Base-by-base conservation (phyloP, 2,888 invertebrate species). In the Zele albiditarsus region DNA sequence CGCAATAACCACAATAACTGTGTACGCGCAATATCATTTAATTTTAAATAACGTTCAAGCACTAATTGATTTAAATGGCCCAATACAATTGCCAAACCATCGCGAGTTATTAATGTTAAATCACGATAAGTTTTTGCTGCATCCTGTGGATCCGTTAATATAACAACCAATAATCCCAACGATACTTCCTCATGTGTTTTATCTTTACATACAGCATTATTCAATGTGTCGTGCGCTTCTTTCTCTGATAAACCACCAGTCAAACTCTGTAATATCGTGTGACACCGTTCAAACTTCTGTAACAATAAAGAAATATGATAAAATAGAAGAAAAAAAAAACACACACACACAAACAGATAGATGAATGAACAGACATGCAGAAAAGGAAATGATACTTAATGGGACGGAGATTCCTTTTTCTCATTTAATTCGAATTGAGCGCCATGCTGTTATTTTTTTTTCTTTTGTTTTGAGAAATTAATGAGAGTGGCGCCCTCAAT, bases 141-240 rank as follows among this genome's bases (percentile, higher is more conserved):
- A 89, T 94, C 93, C 79, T 92, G 92, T 74, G 95, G 94, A 88
- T 98, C 98, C 27, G 95, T 94, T 79, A 98, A 92, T 84, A 98
- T 97, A 75, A 94, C 93, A 89, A 96, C 96, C 76, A 98, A 91
- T 88, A 98, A 93, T 71, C 98, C 98, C 80, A 97, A 90, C 72
- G 96, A 97, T 77, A 98, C 95, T 86, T 98, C 98, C 89, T 98
- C 98, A 91, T 98, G 97, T 85, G 95, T 95, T 84, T 92, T 93
- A 80, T 95, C 95, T 90, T 97, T 96, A 87, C 96, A 94, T 80
- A 97, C 95, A 78, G 96, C 94, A 89, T 95, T 96, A 87, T 96
- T 97, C 69, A 98, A 92, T 38, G 95, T 94, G 89, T 98, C 98
- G 89, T 98, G 97, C 84, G 96, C 94, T 90, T 98, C 98, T 87